Base-by-base conservation (phyloP, 2,888 invertebrate genomes). In the Pandemis cinnamomeana region DNA sequence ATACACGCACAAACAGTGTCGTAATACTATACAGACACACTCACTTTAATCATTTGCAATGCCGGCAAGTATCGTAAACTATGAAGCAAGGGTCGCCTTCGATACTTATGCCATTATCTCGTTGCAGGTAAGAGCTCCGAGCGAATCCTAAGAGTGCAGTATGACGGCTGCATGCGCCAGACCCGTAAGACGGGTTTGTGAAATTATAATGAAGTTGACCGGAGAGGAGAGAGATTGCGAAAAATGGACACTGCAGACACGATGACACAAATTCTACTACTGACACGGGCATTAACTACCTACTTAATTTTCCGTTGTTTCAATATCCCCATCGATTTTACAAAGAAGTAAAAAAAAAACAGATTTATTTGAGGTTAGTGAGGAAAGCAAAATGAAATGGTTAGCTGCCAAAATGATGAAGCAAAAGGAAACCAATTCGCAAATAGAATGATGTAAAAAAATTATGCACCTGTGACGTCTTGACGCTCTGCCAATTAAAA, bases 41-140 rank as follows among this genome's bases (percentile, higher is more conserved):
- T 60, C 46, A 46, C 46, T 10, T 46, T 58, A 60, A 60, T 5
- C 4, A 36, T 61, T 61, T n/a, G 41, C 61, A 61, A 41, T 61
- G n/a, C 20, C 61, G 7, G 61, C 7, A 41, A 61, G 36, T 41
- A 41, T n/a, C 41, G 61, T 20, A 13, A n/a, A 13, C 11, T 13
- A 36, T 27, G 41, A 7, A 13, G n/a, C 61, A 61, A 41, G n/a
- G 36, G 61, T 61, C 41, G 7, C 11, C 5, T 20, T 58, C 58
- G 5, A 58, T 27, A 27, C 27, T 58, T 27, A 58, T 58, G 10
- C 27, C 58, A 58, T 58, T 58, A 58, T 58, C 10, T 58, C 27
- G 58, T 58, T 58, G 27, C 58, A 58, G 58, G 58, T 58, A 58
- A 58, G 58, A 20, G 20, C 55, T n/a, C 20, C 55, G 55, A 55